phyloP scores from a whole-genome alignment of 2,113 vertebrate species.

The Hemibagrus wyckioides region DNA sequence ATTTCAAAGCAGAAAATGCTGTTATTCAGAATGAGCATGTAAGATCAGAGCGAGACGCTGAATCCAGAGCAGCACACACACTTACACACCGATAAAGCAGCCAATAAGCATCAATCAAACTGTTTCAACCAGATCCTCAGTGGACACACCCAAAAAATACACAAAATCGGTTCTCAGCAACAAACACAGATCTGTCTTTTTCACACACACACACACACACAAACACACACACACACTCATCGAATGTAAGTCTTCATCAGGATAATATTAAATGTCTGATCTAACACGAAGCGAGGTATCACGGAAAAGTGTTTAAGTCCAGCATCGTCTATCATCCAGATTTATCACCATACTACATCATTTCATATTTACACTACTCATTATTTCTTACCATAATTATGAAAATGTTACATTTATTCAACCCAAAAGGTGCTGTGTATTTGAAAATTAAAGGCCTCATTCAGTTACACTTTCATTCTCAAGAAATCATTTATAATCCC shows the following conservation, averaged over 20 bases:
- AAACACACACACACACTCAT: slow-evolving; percentile 1
- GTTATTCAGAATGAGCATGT: background rate
- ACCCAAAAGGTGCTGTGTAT: background rate
- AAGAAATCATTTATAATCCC: background rate
- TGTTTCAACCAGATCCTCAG: background rate
- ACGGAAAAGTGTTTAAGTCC: background rate
- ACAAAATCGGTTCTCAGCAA: slow-evolving; percentile 9
- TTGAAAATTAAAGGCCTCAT: background rate
- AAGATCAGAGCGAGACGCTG: background rate
- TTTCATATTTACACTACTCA: background rate
- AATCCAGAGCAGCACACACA: no score
- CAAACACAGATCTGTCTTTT: background rate
- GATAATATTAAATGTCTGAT: background rate
- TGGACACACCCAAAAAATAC: slow-evolving; percentile 45
- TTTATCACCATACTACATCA: background rate
- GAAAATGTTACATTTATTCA: background rate
- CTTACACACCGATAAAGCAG: background rate
- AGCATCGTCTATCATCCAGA: background rate
- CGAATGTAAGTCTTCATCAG: background rate
- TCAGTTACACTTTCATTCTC: background rate
- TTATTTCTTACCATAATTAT: background rate
- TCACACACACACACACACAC: background rate
- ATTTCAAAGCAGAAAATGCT: background rate
- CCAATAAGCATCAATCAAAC: background rate
- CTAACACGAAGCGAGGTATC: background rate